These are phyloP conservation scores for Aphidoletes aphidimyza DNA, from an alignment of 2,888 invertebrate genomes.

Conservation along the genomic window DNA sequence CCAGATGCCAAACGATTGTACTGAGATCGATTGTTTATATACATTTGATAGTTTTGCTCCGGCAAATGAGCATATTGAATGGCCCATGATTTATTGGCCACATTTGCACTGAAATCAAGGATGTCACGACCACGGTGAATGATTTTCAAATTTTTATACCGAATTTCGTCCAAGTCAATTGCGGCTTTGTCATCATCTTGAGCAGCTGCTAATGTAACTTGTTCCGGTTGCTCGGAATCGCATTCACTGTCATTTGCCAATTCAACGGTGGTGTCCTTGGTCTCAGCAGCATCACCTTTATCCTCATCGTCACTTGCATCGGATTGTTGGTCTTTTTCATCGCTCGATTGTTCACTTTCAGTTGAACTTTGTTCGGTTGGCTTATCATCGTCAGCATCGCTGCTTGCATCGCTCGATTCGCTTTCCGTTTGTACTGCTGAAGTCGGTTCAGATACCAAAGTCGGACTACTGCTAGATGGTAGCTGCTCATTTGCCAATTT, in stretches of 20 bases:
- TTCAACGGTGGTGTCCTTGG: too few species aligned
- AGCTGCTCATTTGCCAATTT: slow-evolving; percentile 36
- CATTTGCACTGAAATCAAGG: background rate
- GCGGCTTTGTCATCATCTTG: background rate
- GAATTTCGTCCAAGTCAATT: background rate
- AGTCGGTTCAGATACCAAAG: background rate
- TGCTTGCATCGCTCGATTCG: slow-evolving; percentile 30
- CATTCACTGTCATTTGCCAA: background rate
- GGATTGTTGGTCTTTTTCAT: background rate
- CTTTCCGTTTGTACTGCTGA: slow-evolving; percentile 46
- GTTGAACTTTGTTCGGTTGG: background rate
- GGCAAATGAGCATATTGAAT: slow-evolving; percentile 35
- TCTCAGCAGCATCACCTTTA: background rate
- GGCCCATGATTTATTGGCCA: slow-evolving; percentile 2
- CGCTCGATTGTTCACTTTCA: background rate
- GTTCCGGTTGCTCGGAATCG: background rate
- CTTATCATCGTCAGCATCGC: slow-evolving; percentile 10
- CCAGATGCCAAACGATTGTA: slow-evolving; percentile 33
- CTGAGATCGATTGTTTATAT: slow-evolving; percentile 26
- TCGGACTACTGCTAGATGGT: slow-evolving; percentile 12
- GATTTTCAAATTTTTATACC: background rate
- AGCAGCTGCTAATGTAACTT: background rate
- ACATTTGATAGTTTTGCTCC: background rate
- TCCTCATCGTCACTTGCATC: background rate
- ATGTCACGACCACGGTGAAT: background rate